Percentiles rank a stretch among this genome's conserved stretches.
Conservation (phyloP, 2,113 vertebrate species). For the Grammomys dolichurus region DNA sequence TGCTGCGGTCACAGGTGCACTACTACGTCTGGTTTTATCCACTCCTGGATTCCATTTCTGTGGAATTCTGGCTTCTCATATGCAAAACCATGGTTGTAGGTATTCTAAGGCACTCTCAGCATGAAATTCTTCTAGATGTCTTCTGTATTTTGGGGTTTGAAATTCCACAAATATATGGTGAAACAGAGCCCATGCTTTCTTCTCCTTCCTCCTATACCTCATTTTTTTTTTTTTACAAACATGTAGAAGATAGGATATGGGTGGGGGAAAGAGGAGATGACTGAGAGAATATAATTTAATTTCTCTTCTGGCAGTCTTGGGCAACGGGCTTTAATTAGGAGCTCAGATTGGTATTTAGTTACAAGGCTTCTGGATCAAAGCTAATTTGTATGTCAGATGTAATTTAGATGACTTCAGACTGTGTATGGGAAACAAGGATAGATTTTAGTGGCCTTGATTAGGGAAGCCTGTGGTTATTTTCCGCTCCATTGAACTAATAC, state of each 20-base stretch:
- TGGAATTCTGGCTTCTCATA: background rate
- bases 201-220: background rate
- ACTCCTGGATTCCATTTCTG: background rate
- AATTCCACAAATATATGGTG: background rate
- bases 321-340: slow-evolving; percentile 60
- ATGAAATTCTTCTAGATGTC: background rate
- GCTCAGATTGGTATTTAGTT: slow-evolving; percentile 42
- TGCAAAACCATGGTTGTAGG: background rate
- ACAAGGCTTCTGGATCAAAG: slow-evolving; percentile 59
- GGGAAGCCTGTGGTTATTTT: background rate
- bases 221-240: slow-evolving; percentile 17
- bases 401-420: slow-evolving; percentile 44
- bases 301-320: slow-evolving; percentile 17
- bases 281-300: slow-evolving; percentile 60
- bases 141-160: background rate
- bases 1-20: background rate
- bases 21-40: background rate
- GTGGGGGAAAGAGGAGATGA: background rate
- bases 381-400: slow-evolving; percentile 62
- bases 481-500: background rate
- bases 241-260: background rate
- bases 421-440: background rate
- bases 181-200: background rate
- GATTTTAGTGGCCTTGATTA: background rate
- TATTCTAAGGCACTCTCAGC: background rate